A percentile compares a stretch with the other conserved stretches of the same genome.
Conservation (phyloP, 92 coral and sea anemone species). For the Micromussa lordhowensis region DNA sequence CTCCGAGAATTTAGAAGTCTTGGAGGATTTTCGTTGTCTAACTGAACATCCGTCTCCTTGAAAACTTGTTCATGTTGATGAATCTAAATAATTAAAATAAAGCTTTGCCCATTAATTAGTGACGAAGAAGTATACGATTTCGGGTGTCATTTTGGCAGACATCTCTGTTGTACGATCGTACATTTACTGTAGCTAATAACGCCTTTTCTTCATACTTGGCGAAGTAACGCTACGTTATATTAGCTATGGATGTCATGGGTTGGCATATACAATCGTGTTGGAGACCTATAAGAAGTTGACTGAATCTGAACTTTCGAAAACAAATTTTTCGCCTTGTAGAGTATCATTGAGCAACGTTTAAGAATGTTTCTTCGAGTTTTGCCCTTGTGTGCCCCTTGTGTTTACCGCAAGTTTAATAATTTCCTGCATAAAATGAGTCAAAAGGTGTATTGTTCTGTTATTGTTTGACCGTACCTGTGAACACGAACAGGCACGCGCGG, state of each 20-base stretch:
- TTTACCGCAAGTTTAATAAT: constrained; percentile 5
- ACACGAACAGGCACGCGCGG: neutral
- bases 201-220: neutral
- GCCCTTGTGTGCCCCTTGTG: neutral
- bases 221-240: neutral
- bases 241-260: neutral
- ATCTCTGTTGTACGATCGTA: neutral
- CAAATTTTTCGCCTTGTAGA: neutral
- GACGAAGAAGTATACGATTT: neutral
- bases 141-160: neutral
- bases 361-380: neutral
- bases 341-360: neutral
- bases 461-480: neutral
- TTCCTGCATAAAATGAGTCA: constrained; percentile 14
- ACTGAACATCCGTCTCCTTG: neutral
- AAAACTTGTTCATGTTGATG: neutral
- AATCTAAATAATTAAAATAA: neutral
- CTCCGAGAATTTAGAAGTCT: neutral
- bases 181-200: no score
- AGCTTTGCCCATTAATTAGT: neutral
- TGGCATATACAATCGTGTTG: neutral
- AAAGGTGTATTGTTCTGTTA: neutral
- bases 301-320: neutral
- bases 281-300: neutral
- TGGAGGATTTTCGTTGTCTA: neutral